These are phyloP conservation scores for Osmoderma eremita DNA, from an alignment of 2,888 invertebrate genomes.

Conservation along the genomic window DNA sequence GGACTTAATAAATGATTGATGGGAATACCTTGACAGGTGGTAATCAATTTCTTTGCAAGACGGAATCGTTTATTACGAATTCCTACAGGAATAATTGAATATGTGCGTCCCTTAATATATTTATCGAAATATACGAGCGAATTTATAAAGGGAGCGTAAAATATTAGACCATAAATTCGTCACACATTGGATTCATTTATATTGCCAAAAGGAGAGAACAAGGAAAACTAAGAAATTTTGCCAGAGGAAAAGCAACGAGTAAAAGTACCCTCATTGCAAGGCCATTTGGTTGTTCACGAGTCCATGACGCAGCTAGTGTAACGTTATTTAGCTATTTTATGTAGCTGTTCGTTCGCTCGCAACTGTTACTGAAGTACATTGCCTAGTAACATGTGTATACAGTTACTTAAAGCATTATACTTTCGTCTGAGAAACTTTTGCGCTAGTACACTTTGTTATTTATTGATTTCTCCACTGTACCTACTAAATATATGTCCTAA, in stretches of 20 bases:
- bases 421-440: neutral
- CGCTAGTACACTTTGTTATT: too few relatives aligned
- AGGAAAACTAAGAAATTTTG: conserved; percentile 3
- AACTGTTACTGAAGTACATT: conserved; percentile 22
- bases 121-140: too few relatives aligned
- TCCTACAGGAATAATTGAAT: conserved; percentile 12
- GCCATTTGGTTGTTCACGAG: conserved; percentile 13
- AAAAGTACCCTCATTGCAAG: conserved; percentile 5
- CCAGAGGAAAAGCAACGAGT: conserved; percentile 2
- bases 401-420: neutral
- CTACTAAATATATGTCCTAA: too few relatives aligned
- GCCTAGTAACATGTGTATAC: conserved; percentile 5
- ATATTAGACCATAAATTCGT: too few relatives aligned
- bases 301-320: conserved; percentile 23
- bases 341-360: conserved; percentile 20
- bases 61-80: conserved; percentile 8
- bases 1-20: conserved; percentile 19
- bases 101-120: too few relatives aligned
- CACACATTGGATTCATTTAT: too few relatives aligned
- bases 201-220: neutral
- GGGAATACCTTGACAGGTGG: conserved; percentile 3
- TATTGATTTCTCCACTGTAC: neutral
- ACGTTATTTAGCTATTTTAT: conserved; percentile 33
- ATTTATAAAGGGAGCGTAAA: too few relatives aligned
- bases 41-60: conserved; percentile 2